Evolutionary conservation across 1,140 invertebrate species (phyloP), one percentile per base, ranked within the genome.

Genomic region (Brachionus calyciflorus): DNA sequence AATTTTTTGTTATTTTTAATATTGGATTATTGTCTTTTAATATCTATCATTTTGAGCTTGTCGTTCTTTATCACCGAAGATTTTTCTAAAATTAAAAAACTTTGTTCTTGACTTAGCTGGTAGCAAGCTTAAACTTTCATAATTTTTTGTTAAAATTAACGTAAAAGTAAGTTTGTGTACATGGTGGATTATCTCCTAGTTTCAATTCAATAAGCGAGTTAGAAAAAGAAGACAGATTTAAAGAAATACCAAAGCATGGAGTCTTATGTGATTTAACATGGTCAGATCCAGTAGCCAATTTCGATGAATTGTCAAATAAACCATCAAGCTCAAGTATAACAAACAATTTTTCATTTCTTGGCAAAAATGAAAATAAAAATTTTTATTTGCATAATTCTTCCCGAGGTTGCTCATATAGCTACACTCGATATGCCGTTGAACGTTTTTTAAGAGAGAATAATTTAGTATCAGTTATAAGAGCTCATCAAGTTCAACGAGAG

Each of bases 381-480:
- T 53, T 33, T 44, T 77, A 37, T 78, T 78, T n/a, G 65, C 83
- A 82, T 81, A 84, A 78, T 83, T 83, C 19, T 81, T 82, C 55
- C 82, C 81, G 87, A 78, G 87, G 87, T 53, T 87, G 88, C 9
- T 87, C 87, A 6, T 88, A 84, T 78, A 87, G 86, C 37, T 88
- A 88, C 80, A 87, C 87, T 30, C 83, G 85, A n/a, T 84, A 87
- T 79, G 81, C 87, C 69, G 85, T 88, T 10, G 90, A 79, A 80
- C 79, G 96, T 87, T 97, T 97, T 87, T 86, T 97, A 80, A 92
- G 93, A 83, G 92, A 93, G 85, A 93, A 96, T 86, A 90, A 92
- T 82, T 91, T 96, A 85, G 94, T 97, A 87, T 88, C 98, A 78
- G 96, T 98, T 82, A 96, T 94, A 84, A 89, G 95, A 81, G 94